phyloP scores from a whole-genome alignment of 2,113 vertebrate genomes.

The Epinephelus moara region DNA sequence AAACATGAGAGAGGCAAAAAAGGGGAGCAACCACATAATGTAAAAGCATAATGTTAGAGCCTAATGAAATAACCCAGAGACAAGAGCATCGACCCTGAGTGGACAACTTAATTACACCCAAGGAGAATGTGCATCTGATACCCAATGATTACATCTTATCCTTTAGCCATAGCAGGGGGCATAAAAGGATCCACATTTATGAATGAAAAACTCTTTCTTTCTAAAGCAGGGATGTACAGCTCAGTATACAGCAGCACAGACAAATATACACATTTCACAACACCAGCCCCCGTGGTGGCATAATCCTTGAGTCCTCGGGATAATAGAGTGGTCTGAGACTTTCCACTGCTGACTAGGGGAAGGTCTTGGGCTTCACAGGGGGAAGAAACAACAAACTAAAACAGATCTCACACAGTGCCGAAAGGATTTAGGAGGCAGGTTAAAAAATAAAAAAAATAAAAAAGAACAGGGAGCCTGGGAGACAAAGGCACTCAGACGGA shows the following conservation, averaged over 20 bases:
- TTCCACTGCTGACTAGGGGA: slow-evolving; percentile 51
- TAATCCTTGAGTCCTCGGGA: slow-evolving; percentile 62
- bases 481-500: slow-evolving; percentile 71
- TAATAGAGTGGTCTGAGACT: slow-evolving; percentile 56
- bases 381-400: slow-evolving; percentile 51
- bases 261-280: slow-evolving; percentile 62
- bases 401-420: slow-evolving; percentile 46
- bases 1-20: slow-evolving; percentile 50
- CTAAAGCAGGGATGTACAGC: slow-evolving; percentile 33
- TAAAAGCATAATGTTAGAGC: slow-evolving; percentile 63
- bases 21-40: slow-evolving; percentile 52
- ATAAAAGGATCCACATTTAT: slow-evolving; percentile 64
- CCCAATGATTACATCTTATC: slow-evolving; percentile 59
- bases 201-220: slow-evolving; percentile 61
- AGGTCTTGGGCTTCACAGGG: slow-evolving; percentile 58
- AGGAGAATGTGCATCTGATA: slow-evolving; percentile 73
- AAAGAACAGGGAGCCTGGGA: slow-evolving; percentile 1
- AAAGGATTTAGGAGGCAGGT: slow-evolving; percentile 61
- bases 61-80: slow-evolving; percentile 76
- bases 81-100: slow-evolving; percentile 74
- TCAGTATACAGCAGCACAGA: slow-evolving; percentile 51
- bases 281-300: slow-evolving; percentile 37
- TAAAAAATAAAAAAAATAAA: background rate
- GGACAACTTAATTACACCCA: slow-evolving; percentile 82
- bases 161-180: slow-evolving; percentile 37